phyloP scores from a whole-genome alignment of 1,140 invertebrate genomes.

The Sitodiplosis mosellana region DNA sequence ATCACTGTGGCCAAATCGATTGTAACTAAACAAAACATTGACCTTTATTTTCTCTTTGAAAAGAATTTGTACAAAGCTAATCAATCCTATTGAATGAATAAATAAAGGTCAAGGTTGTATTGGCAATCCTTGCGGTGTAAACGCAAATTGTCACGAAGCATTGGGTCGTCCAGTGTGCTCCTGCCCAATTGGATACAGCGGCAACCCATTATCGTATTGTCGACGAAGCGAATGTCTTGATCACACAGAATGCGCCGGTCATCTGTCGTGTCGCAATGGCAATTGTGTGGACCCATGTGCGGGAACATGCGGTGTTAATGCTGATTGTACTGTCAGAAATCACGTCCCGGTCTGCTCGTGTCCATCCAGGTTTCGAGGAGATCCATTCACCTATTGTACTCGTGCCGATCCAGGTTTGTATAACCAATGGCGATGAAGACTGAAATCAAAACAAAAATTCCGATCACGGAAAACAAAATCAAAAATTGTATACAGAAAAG shows the following conservation, averaged over 20 bases:
- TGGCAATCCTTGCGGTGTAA: slow-evolving; percentile 33
- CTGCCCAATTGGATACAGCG: slow-evolving; percentile 48
- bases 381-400: slow-evolving; percentile 47
- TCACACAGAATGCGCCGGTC: slow-evolving; percentile 34
- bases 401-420: slow-evolving; percentile 31
- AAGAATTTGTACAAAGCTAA: too few species aligned
- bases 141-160: slow-evolving; percentile 39
- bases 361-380: slow-evolving; percentile 62
- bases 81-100: too few species aligned
- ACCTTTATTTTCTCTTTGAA: too few species aligned
- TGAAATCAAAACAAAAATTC: too few species aligned
- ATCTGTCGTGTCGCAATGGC: slow-evolving; percentile 58
- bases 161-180: slow-evolving; percentile 45
- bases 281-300: slow-evolving; percentile 59
- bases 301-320: slow-evolving; percentile 50
- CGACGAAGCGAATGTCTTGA: slow-evolving; percentile 41
- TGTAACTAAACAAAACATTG: too few species aligned
- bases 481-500: background rate
- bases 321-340: slow-evolving; percentile 50
- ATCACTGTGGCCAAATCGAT: too few species aligned
- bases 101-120: slow-evolving; percentile 13
- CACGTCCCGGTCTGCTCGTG: slow-evolving; percentile 72
- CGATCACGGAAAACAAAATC: too few species aligned
- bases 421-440: too few species aligned
- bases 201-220: slow-evolving; percentile 46